Evolutionary conservation across 2,113 vertebrate genomes (phyloP).

Genomic region (Muntiacus muntjak): DNA sequence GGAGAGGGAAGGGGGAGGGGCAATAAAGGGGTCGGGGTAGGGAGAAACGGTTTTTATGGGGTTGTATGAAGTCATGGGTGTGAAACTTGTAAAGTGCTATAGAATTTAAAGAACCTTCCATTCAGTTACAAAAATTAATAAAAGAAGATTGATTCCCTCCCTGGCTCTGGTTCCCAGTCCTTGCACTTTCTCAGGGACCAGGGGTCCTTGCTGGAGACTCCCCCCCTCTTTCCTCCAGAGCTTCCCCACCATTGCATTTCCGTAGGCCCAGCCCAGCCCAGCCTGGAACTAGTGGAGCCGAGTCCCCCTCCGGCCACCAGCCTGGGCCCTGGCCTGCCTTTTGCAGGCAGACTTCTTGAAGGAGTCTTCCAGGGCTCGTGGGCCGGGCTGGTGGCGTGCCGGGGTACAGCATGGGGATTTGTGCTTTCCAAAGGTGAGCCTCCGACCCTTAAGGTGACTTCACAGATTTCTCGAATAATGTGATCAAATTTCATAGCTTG

Average conservation of each 20-base stretch:
- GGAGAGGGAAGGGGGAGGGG: background rate
- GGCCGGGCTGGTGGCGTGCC: background rate
- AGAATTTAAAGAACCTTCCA: background rate
- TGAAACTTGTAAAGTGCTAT: background rate
- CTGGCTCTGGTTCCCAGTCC: background rate
- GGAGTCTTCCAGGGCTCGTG: background rate
- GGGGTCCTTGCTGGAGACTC: background rate
- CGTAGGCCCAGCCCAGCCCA: background rate
- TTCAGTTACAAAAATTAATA: background rate
- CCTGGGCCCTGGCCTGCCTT: background rate
- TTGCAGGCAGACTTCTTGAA: background rate
- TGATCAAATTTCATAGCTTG: background rate
- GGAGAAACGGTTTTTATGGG: background rate
- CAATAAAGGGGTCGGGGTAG: background rate
- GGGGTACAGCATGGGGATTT: too few species aligned
- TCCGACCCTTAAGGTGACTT: background rate
- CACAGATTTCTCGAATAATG: background rate
- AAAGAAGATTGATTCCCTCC: background rate
- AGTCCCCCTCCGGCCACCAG: accelerated
- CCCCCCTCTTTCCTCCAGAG: accelerated
- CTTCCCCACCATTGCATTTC: background rate
- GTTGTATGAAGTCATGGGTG: background rate
- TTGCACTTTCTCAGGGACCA: background rate
- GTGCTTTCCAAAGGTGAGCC: background rate
- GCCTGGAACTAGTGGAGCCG: background rate